A percentile compares a stretch with the other conserved stretches of the same genome.
phyloP scores from a whole-genome alignment of 2,113 vertebrate genomes.

The Pionites leucogaster region DNA sequence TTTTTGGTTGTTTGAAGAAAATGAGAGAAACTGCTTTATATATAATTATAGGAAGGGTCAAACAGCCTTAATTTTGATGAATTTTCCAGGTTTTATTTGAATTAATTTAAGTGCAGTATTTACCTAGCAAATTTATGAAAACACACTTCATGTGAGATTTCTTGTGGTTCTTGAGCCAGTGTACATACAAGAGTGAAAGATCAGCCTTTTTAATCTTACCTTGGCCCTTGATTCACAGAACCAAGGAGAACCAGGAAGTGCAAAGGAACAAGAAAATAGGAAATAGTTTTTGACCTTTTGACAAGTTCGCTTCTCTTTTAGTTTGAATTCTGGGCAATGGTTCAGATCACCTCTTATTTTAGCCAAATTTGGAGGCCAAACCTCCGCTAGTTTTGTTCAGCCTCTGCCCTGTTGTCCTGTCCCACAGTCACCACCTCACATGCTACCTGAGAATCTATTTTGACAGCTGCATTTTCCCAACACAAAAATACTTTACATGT shows the following conservation, averaged over 20 bases:
- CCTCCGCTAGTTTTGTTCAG: conserved; percentile 15
- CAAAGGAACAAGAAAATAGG: conserved; percentile 28
- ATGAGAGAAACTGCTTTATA: background rate
- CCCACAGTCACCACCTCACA: background rate
- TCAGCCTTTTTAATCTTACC: conserved; percentile 23
- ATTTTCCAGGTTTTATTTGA: background rate
- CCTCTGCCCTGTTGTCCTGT: conserved; percentile 29
- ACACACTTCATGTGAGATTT: background rate
- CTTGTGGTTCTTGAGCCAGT: background rate
- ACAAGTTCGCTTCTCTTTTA: conserved; percentile 38
- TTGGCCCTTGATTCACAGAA: conserved; percentile 7
- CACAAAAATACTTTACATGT: conserved; percentile 16
- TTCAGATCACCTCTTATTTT: conserved; percentile 25
- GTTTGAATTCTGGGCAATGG: conserved; percentile 21
- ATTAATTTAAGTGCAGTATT: background rate
- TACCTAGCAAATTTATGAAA: background rate
- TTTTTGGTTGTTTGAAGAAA: background rate
- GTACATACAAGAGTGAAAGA: background rate
- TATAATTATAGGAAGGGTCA: background rate
- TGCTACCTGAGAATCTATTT: conserved; percentile 46
- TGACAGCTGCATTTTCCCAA: conserved; percentile 48
- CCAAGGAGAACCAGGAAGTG: background rate
- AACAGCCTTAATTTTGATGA: background rate
- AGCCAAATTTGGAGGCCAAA: conserved; percentile 32
- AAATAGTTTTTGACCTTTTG: conserved; percentile 34